Base-by-base conservation (phyloP, 2,888 invertebrate genomes). In the Netelia melanura region DNA sequence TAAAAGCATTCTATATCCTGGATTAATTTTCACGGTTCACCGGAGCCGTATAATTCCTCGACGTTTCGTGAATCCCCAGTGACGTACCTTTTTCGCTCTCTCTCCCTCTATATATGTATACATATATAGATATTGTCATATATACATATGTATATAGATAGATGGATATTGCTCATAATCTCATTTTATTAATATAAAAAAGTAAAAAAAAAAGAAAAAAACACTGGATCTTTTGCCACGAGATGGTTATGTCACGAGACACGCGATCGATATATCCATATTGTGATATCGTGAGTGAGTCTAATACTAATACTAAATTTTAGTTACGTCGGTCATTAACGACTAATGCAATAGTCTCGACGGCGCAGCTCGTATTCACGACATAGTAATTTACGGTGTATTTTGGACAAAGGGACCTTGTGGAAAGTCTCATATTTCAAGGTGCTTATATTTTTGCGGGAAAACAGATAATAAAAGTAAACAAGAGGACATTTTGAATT, bases 21-120 rank as follows among this genome's bases (percentile, higher is more conserved):
- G 64, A 84, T 80, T 80, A 76, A 65, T 81, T 84, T 77, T 44
- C 61, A 72, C 67, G 62, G 56, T 77, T 77, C 62, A 56, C 52
- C 38, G 44, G 67, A 61, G 56, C 61, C 61, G 54, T 61, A 64
- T 80, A 67, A 76, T 71, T 17, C 72, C 14, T 25, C 38, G 71
- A 48, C 30, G 48, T n/a, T 44, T 65, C 14, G 30, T 58, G 21
- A 25, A 61, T 61, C 68, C 48, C 58, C 58, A 21, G 38, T 17
- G 61, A 21, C 17, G 44, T n/a, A 17, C 38, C 38, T 30, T n/a
- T 10, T 70, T 61, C 58, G 21, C 48, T 1, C 11, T 48, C 11
- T 48, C 48, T 48, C 25, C 5, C 14, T 11, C 0, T 8, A 5
- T 11, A 64, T 14, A 38, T 21, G 1, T 21, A 48, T 62, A 43